These are phyloP conservation scores for Lydus trimaculatus DNA, from an alignment of 2,888 invertebrate genomes.

Conservation along the genomic window DNA sequence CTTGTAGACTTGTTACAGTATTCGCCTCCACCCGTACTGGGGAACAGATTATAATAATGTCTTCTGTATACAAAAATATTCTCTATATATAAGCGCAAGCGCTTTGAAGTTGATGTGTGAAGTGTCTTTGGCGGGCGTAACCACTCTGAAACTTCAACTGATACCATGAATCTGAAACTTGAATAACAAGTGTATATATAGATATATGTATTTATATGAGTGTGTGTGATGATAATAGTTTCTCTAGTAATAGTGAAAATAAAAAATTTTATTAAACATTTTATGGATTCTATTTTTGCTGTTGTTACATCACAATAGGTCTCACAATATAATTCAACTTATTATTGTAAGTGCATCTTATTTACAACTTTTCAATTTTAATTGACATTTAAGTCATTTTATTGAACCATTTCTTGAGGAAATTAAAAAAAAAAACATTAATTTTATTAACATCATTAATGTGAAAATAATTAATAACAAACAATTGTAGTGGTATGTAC, in stretches of 20 bases:
- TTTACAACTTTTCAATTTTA: constrained; percentile 27
- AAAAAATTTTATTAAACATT: constrained; percentile 47
- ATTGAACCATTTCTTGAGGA: not conserved
- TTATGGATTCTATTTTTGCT: constrained; percentile 44
- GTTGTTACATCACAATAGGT: constrained; percentile 14
- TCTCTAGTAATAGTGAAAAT: constrained; percentile 46
- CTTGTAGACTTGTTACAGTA: constrained; percentile 48
- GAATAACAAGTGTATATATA: constrained; percentile 47
- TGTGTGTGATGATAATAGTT: constrained; percentile 50
- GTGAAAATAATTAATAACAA: not conserved
- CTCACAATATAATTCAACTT: not conserved
- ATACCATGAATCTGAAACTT: constrained; percentile 54
- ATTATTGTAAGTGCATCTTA: constrained; percentile 37
- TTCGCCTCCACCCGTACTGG: constrained; percentile 39
- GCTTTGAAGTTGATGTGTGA: constrained; percentile 50
- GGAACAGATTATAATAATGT: constrained; percentile 41
- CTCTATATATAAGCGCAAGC: constrained; percentile 50
- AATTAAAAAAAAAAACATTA: not conserved
- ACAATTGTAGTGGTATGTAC: not conserved
- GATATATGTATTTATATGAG: too few relatives aligned
- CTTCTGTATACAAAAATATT: constrained; percentile 38
- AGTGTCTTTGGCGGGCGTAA: constrained; percentile 56
- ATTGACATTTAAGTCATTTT: constrained; percentile 16
- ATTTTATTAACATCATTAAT: not conserved
- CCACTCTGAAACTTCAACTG: constrained; percentile 50